Percentiles rank a stretch among this genome's conserved stretches.
Conservation (phyloP, 23 tunicate genomes). For the Oikopleura albicans region DNA sequence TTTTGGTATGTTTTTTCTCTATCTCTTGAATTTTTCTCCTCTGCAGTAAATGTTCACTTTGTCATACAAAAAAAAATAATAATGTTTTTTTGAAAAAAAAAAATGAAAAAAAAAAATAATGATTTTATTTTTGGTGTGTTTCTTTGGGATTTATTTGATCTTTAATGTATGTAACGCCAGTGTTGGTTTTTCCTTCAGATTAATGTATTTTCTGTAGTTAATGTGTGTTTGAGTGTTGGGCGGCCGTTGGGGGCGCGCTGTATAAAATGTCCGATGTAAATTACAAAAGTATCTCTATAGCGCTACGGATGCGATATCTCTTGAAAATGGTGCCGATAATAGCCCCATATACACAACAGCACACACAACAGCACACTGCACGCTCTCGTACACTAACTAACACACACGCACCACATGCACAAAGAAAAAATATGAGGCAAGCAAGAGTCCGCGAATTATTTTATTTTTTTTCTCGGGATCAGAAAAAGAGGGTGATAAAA, state of each 20-base stretch:
- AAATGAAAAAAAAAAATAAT: neutral
- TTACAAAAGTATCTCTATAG: neutral
- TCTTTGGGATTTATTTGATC: neutral
- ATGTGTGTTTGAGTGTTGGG: constrained; percentile 4
- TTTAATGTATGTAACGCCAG: neutral
- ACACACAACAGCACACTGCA: no score
- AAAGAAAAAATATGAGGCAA: no score
- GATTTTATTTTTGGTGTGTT: no score
- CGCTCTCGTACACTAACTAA: no score
- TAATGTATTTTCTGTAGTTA: constrained; percentile 19
- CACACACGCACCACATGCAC: no score
- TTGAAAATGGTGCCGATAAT: constrained; percentile 3
- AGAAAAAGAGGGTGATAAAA: no score
- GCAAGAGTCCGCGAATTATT: no score
- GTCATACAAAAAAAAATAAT: no score
- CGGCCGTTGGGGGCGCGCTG: neutral
- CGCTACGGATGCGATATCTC: neutral
- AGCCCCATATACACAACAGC: constrained; percentile 6
- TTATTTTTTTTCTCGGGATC: no score
- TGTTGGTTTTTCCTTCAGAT: constrained; percentile 9
- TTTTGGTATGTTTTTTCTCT: neutral
- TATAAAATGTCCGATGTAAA: neutral
- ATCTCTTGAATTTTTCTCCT: neutral
- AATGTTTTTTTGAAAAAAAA: neutral
- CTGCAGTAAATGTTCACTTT: no score